phyloP scores from a whole-genome alignment of 1,140 invertebrate genomes.

The Pemphigus obesinymphae region DNA sequence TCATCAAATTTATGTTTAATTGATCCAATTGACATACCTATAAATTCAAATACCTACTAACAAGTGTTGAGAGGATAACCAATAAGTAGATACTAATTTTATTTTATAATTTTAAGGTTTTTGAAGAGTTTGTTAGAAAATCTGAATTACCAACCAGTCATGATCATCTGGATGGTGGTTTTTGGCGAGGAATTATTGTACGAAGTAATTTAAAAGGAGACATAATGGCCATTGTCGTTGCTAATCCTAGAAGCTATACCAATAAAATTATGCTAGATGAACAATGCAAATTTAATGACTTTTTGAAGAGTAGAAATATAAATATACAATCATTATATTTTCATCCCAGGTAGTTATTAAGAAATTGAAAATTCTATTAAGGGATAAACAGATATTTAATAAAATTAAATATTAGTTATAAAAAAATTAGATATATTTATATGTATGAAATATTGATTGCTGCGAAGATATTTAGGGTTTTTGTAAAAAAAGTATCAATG shows the following conservation, averaged over 20 bases:
- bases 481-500: too few relatives aligned
- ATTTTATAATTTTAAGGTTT: constrained; percentile 51
- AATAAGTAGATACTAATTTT: too few relatives aligned
- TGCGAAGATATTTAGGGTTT: too few relatives aligned
- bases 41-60: too few relatives aligned
- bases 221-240: constrained; percentile 52
- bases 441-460: too few relatives aligned
- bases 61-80: too few relatives aligned
- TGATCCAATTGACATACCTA: too few relatives aligned
- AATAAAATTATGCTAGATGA: constrained; percentile 49
- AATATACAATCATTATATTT: constrained; percentile 48
- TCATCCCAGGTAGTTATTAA: constrained; percentile 51
- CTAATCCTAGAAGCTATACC: constrained; percentile 53
- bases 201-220: constrained; percentile 52
- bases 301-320: constrained; percentile 44
- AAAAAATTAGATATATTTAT: too few relatives aligned
- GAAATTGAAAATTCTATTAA: too few relatives aligned
- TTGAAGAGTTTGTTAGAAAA: constrained; percentile 52
- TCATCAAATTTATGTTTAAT: too few relatives aligned
- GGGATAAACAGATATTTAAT: too few relatives aligned
- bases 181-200: constrained; percentile 55
- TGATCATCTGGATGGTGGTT: constrained; percentile 53
- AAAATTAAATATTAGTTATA: too few relatives aligned
- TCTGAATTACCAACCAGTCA: constrained; percentile 52
- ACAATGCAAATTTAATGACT: constrained; percentile 49